Conservation (phyloP, 2,113 vertebrate genomes). For the Ranitomeya imitator region DNA sequence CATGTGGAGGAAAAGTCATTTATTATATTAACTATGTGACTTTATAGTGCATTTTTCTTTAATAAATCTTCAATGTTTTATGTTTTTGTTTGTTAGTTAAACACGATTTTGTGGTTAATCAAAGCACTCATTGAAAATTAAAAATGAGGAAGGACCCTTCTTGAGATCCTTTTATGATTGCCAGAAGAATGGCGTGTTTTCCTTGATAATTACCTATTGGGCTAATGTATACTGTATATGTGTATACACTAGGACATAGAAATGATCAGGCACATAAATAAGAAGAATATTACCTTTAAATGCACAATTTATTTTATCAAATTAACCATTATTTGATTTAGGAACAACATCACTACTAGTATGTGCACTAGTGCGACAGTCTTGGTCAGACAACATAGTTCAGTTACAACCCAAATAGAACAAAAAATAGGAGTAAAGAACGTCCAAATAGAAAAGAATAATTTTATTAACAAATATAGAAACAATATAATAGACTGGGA, state of each 20-base stretch:
- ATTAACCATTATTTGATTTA: not conserved
- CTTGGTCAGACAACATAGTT: not conserved
- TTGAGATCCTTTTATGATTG: not conserved
- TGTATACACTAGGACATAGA: not conserved
- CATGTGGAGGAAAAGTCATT: conserved; percentile 23
- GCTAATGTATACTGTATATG: not conserved
- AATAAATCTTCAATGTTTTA: not conserved
- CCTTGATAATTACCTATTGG: not conserved
- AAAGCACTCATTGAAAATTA: not conserved
- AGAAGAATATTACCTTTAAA: not conserved
- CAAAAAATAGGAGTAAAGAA: too few relatives aligned
- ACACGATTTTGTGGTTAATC: not conserved
- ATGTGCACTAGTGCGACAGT: not conserved
- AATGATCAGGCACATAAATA: not conserved
- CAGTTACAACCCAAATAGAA: too few relatives aligned
- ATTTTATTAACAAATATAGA: too few relatives aligned
- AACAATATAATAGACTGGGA: too few relatives aligned
- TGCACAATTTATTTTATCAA: not conserved
- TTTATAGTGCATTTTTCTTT: conserved; percentile 27
- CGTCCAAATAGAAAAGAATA: too few relatives aligned
- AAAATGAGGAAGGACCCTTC: not conserved
- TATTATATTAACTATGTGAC: conserved; percentile 18
- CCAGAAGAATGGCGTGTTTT: not conserved
- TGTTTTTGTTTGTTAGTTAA: not conserved
- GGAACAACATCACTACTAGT: not conserved